These are phyloP conservation scores for Synergus umbraculus DNA, from an alignment of 2,888 invertebrate genomes.

Conservation along the genomic window DNA sequence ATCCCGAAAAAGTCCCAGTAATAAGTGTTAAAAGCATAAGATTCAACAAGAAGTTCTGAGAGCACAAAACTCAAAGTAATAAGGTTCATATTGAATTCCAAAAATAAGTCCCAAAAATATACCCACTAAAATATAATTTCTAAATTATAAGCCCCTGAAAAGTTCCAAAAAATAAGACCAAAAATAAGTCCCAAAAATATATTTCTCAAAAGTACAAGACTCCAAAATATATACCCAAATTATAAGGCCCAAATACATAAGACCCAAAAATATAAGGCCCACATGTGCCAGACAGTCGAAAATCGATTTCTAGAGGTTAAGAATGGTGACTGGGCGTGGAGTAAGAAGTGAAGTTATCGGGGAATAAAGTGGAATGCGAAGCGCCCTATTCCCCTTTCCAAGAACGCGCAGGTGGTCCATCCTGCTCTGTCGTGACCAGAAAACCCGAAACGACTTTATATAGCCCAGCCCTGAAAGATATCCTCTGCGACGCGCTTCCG, in stretches of 20 bases:
- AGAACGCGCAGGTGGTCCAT: conserved; percentile 66
- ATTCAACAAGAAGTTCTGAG: no score
- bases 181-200: no score
- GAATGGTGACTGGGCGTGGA: conserved; percentile 55
- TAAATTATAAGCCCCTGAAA: no score
- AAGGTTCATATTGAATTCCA: no score
- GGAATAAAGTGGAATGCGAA: conserved; percentile 60
- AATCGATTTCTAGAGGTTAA: conserved; percentile 28
- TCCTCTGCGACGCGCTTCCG: conserved; percentile 43
- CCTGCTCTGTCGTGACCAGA: conserved; percentile 50
- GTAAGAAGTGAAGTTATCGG: conserved; percentile 53
- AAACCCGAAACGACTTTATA: conserved; percentile 60
- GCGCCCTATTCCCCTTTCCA: conserved; percentile 59
- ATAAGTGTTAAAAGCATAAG: no score
- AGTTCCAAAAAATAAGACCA: no score
- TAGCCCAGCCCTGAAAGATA: conserved; percentile 45
- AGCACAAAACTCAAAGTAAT: no score
- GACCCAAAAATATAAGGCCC: background rate
- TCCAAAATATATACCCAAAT: background rate
- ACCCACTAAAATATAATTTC: no score
- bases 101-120: no score
- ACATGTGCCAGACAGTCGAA: background rate
- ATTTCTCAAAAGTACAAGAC: no score
- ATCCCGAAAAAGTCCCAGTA: no score
- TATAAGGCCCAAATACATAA: background rate